Evolutionary conservation across 2,113 vertebrate genomes (phyloP).

Genomic region (Bujurquina vittata): DNA sequence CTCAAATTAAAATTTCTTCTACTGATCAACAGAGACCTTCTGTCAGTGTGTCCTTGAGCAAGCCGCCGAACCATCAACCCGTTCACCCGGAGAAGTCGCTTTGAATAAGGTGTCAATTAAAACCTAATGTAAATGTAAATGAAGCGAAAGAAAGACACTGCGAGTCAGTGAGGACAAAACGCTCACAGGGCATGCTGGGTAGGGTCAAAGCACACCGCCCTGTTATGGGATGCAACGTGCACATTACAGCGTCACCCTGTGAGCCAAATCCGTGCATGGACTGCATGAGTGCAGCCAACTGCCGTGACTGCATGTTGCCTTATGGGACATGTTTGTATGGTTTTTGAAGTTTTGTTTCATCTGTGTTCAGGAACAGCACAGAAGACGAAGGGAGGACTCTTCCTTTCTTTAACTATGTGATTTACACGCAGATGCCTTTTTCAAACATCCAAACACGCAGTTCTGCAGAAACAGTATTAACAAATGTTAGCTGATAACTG

Average conservation of each 20-base stretch:
- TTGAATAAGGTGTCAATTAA: background rate
- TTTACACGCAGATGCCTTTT: no score
- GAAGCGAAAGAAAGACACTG: background rate
- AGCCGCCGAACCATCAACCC: background rate
- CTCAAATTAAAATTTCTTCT: no score
- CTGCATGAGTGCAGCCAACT: background rate
- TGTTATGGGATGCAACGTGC: background rate
- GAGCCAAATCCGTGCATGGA: background rate
- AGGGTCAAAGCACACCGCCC: background rate
- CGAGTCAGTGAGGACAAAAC: background rate
- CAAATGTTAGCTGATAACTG: background rate
- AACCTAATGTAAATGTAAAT: slow-evolving; percentile 3
- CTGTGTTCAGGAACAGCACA: no score
- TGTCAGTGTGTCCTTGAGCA: background rate
- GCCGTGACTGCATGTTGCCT: background rate
- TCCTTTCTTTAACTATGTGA: no score
- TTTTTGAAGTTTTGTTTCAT: no score
- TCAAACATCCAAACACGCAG: no score
- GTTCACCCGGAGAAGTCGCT: background rate
- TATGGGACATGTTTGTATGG: background rate
- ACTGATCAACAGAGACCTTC: background rate
- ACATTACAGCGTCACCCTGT: background rate
- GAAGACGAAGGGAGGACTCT: no score
- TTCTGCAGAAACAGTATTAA: no score
- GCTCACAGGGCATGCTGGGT: background rate